Evolutionary conservation across 2,888 invertebrate species (phyloP).

Genomic region (Euplagia quadripunctaria): DNA sequence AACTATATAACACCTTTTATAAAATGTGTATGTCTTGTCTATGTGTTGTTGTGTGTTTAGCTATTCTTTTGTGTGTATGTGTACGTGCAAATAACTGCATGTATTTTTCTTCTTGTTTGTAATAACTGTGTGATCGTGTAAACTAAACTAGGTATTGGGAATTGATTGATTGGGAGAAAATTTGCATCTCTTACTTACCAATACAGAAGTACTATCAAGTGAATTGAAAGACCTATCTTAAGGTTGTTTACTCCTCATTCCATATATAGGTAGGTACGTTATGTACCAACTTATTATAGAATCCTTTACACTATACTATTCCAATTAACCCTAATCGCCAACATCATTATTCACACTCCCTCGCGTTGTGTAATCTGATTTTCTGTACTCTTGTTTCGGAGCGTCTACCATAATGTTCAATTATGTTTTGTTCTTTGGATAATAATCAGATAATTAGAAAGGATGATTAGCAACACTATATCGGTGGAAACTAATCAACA

Average conservation of each 20-base stretch:
- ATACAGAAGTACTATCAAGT: not conserved
- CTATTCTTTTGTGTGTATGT: too few species aligned
- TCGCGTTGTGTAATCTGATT: conserved; percentile 17
- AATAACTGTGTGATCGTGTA: too few species aligned
- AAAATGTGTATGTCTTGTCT: too few species aligned
- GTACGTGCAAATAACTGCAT: too few species aligned
- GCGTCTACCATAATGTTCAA: conserved; percentile 7
- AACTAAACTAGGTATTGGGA: too few species aligned
- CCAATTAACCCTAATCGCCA: conserved; percentile 15
- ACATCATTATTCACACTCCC: conserved; percentile 14
- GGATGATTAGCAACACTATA: not conserved
- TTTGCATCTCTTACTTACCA: not conserved
- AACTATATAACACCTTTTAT: too few species aligned
- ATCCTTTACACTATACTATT: conserved; percentile 13
- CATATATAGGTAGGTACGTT: not conserved
- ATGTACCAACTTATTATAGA: conserved; percentile 3
- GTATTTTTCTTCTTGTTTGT: too few species aligned
- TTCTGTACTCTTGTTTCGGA: conserved; percentile 9
- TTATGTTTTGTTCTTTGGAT: not conserved
- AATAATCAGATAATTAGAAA: not conserved
- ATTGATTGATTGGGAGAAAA: too few species aligned
- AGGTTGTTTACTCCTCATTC: not conserved
- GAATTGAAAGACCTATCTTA: not conserved
- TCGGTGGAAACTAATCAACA: not conserved
- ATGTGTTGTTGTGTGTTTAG: too few species aligned